phyloP scores from a whole-genome alignment of 2,888 invertebrate genomes.

The Drosophila merina region DNA sequence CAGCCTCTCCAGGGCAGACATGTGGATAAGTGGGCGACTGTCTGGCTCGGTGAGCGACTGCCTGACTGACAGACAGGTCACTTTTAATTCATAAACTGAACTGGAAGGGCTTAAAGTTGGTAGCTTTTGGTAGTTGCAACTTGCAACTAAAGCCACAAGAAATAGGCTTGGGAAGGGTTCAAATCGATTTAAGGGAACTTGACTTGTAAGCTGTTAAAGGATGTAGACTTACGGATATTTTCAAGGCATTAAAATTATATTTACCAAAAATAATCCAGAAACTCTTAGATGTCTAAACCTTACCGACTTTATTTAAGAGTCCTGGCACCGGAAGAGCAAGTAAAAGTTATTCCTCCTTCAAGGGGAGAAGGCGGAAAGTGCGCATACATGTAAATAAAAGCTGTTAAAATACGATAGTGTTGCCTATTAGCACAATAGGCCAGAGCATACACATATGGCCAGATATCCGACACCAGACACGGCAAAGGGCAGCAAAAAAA shows the following conservation, averaged over 20 bases:
- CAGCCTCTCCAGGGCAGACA: constrained; percentile 58
- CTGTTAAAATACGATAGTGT: constrained; percentile 80
- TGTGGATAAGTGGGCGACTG: constrained; percentile 46
- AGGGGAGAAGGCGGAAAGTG: constrained; percentile 8
- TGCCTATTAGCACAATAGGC: constrained; percentile 78
- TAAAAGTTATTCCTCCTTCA: constrained; percentile 19
- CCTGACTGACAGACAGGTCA: constrained; percentile 15
- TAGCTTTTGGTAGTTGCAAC: background rate
- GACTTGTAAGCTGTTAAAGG: background rate
- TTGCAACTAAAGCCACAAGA: background rate
- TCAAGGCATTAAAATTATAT: background rate
- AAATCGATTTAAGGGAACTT: background rate
- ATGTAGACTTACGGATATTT: too few species aligned
- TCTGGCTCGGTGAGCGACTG: constrained; percentile 20
- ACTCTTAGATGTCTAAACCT: background rate
- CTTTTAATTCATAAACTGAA: constrained; percentile 25
- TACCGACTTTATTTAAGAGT: constrained; percentile 16
- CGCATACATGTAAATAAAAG: constrained; percentile 71
- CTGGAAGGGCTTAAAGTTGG: constrained; percentile 14
- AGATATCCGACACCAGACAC: constrained; percentile 38
- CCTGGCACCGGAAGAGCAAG: constrained; percentile 4
- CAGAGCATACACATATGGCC: constrained; percentile 29
- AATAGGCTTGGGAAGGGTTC: background rate
- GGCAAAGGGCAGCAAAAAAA: constrained; percentile 56
- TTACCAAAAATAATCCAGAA: background rate